Evolutionary conservation across 1,140 invertebrate species (phyloP).

Genomic region (Propsilocerus akamusi): DNA sequence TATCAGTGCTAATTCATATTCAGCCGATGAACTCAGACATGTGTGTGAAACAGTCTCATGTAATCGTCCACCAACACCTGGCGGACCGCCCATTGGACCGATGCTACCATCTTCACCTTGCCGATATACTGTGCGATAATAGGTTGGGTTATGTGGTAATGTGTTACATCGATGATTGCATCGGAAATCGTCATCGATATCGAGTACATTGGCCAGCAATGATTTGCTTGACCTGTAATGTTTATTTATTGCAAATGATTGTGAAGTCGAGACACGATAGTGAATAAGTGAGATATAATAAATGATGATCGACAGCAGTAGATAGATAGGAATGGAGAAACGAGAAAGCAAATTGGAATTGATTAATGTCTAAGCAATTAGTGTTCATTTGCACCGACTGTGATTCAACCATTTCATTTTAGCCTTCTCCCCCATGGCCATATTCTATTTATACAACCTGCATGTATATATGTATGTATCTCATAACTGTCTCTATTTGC

Average conservation of each 20-base stretch:
- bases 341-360: neutral
- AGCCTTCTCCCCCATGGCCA: neutral
- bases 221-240: conserved; percentile 69
- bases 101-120: conserved; percentile 28
- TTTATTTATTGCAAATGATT: too few relatives aligned
- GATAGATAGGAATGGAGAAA: neutral
- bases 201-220: conserved; percentile 83
- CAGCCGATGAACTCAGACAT: conserved; percentile 41
- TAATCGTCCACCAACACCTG: conserved; percentile 15
- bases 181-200: conserved; percentile 82
- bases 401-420: too few relatives aligned
- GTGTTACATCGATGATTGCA: conserved; percentile 30
- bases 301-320: neutral
- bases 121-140: conserved; percentile 23
- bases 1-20: conserved; percentile 79
- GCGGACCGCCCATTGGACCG: conserved; percentile 24
- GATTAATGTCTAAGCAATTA: conserved; percentile 1
- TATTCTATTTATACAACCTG: too few relatives aligned
- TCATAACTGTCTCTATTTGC: too few relatives aligned
- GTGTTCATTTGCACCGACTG: neutral
- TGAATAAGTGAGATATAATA: neutral
- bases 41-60: conserved; percentile 28
- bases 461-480: neutral
- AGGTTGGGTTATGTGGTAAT: conserved; percentile 21
- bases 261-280: neutral